A percentile compares a stretch with the other conserved stretches of the same genome.
phyloP scores from a whole-genome alignment of 1,140 invertebrate genomes.

The Anastrepha ludens region DNA sequence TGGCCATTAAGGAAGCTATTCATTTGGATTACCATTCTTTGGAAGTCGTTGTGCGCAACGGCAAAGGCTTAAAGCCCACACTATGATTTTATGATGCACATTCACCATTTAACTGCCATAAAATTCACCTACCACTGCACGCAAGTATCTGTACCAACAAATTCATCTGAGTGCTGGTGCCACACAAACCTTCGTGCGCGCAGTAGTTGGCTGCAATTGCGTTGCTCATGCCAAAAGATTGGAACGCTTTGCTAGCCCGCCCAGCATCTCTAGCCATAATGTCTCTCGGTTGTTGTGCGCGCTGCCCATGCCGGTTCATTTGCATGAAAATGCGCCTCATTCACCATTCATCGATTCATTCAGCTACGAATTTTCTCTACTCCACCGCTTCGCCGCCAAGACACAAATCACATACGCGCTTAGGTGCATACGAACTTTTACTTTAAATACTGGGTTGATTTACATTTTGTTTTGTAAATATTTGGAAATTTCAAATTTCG shows the following conservation, averaged over 20 bases:
- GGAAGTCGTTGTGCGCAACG: constrained; percentile 15
- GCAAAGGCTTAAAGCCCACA: constrained; percentile 22
- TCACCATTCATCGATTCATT: constrained; percentile 24
- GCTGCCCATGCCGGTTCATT: background rate
- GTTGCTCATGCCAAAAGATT: constrained; percentile 4
- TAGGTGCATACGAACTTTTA: background rate
- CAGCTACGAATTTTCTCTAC: background rate
- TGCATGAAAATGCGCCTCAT: constrained; percentile 14
- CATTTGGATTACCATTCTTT: constrained; percentile 54
- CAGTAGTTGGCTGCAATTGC: background rate
- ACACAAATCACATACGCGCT: background rate
- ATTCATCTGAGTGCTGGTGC: background rate
- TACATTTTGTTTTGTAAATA: constrained; percentile 53
- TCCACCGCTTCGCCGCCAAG: background rate
- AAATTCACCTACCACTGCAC: constrained; percentile 20
- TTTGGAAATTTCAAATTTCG: constrained; percentile 36
- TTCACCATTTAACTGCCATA: constrained; percentile 34
- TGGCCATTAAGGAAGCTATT: constrained; percentile 57
- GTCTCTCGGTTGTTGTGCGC: background rate
- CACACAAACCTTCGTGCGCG: background rate
- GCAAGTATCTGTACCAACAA: background rate
- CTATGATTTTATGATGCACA: constrained; percentile 49
- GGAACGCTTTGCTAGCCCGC: background rate
- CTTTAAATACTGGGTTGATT: background rate
- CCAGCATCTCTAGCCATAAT: background rate